Evolutionary conservation across 2,888 invertebrate genomes (phyloP).

Genomic region (Agrochola macilenta): DNA sequence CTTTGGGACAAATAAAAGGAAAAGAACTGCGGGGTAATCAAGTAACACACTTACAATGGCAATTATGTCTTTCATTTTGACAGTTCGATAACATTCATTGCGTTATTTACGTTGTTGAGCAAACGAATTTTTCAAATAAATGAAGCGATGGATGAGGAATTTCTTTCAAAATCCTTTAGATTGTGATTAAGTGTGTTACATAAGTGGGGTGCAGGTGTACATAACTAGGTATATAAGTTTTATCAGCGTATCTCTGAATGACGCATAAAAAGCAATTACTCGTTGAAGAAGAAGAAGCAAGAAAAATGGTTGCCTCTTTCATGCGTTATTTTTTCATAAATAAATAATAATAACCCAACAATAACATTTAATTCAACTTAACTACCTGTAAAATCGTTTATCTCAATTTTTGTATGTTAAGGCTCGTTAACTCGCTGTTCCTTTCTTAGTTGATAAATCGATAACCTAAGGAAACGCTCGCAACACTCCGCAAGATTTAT

Average conservation of each 20-base stretch:
- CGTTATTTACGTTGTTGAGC: no score
- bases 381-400: constrained; percentile 22
- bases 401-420: constrained; percentile 46
- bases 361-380: constrained; percentile 1
- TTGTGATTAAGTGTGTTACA: neutral
- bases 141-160: neutral
- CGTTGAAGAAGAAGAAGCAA: no score
- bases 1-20: neutral
- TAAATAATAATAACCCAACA: neutral
- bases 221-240: neutral
- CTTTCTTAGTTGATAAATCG: constrained; percentile 59
- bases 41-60: neutral
- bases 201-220: neutral
- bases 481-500: constrained; percentile 54
- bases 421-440: constrained; percentile 45
- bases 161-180: no score
- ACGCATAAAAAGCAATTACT: neutral
- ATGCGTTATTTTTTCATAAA: neutral
- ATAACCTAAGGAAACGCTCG: constrained; percentile 51
- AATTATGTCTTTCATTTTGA: neutral
- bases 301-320: neutral
- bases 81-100: neutral
- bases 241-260: neutral
- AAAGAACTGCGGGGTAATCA: neutral
- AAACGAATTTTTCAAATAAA: neutral